Conservation (phyloP, 1,140 invertebrate species). For the Cydia fagiglandana region DNA sequence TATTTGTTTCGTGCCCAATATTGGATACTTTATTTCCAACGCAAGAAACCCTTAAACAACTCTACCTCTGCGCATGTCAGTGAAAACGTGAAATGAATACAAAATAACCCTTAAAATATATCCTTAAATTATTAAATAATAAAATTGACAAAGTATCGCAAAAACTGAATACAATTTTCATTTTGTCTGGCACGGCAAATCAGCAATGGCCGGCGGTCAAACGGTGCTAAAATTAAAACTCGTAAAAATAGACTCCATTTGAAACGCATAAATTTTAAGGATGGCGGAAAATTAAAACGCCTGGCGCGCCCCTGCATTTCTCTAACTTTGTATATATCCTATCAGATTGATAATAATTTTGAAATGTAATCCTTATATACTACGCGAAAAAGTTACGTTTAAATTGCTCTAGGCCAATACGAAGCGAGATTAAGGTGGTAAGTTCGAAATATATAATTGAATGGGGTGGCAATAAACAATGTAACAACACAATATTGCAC, state of each 20-base stretch:
- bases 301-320: conserved; percentile 50
- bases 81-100: neutral
- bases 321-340: neutral
- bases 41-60: conserved; percentile 28
- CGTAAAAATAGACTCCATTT: conserved; percentile 36
- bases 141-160: neutral
- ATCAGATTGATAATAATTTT: neutral
- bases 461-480: conserved; percentile 42
- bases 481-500: conserved; percentile 42
- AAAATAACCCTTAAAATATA: neutral
- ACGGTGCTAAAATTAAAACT: conserved; percentile 32
- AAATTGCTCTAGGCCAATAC: neutral
- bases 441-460: conserved; percentile 42
- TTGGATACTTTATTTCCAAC: conserved; percentile 32
- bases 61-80: too few relatives aligned
- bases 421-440: neutral
- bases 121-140: neutral
- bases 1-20: conserved; percentile 45
- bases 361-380: neutral
- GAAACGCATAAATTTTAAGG: conserved; percentile 56
- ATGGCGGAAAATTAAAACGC: conserved; percentile 64
- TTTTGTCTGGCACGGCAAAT: conserved; percentile 3
- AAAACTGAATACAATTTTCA: conserved; percentile 27
- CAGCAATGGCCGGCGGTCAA: conserved; percentile 28
- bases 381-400: neutral